Conservation (phyloP, 2,888 invertebrate species). For the Hirtodrosophila trivittata region DNA sequence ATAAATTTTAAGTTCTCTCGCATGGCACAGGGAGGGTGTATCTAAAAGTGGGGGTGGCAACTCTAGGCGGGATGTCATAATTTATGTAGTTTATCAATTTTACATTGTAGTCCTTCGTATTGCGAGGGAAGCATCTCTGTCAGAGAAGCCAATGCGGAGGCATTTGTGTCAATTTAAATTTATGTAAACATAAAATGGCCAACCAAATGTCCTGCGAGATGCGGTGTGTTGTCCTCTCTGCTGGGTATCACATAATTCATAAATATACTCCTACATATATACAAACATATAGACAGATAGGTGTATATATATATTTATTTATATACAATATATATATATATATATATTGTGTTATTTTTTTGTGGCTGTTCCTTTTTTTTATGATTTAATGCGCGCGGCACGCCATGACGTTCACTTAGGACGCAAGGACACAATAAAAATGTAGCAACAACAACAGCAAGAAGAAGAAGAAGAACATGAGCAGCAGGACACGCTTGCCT, state of each 20-base stretch:
- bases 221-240: slow-evolving; percentile 13
- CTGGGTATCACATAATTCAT: slow-evolving; percentile 36
- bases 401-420: slow-evolving; percentile 76
- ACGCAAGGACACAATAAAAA: slow-evolving; percentile 70
- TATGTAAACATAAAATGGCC: slow-evolving; percentile 75
- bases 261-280: slow-evolving; percentile 6
- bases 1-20: slow-evolving; percentile 57
- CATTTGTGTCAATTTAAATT: slow-evolving; percentile 78
- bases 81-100: slow-evolving; percentile 70
- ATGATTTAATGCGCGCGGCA: slow-evolving; percentile 78
- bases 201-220: slow-evolving; percentile 51
- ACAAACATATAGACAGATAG: slow-evolving; percentile 4
- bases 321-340: slow-evolving; percentile 11
- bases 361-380: slow-evolving; percentile 41
- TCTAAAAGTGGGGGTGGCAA: slow-evolving; percentile 11
- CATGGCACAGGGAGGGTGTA: slow-evolving; percentile 10
- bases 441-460: slow-evolving; percentile 47
- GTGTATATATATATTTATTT: neutral
- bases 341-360: slow-evolving; percentile 21
- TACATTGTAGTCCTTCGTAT: slow-evolving; percentile 18
- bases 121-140: slow-evolving; percentile 7
- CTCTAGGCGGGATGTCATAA: slow-evolving; percentile 51
- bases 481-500: slow-evolving; percentile 58
- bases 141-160: slow-evolving; percentile 37
- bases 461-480: neutral